Base-by-base conservation (phyloP, 2,113 vertebrate species). In the Bambusicola thoracicus region DNA sequence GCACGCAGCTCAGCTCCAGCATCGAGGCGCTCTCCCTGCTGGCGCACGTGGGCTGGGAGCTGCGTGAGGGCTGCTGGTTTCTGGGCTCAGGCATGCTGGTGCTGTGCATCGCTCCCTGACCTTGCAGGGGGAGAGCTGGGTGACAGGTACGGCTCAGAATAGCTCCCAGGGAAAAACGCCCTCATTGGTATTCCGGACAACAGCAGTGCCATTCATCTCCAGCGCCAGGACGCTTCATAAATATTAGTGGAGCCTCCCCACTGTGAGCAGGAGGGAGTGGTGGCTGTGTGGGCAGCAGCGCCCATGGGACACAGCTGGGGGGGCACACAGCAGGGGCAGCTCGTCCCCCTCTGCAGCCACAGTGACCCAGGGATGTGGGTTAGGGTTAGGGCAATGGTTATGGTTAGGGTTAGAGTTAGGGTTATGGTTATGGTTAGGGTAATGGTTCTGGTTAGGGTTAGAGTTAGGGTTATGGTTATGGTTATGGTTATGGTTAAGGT, bases 131-230 rank as follows among this genome's bases (percentile, higher is more conserved):
- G 41, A 20, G 53, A 30, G 55, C 29, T 55, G 0, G 18, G 19
- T 32, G 34, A 72, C 59, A 36, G 4, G 10, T 53, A 41, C 36
- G 19, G 9, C 59, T 38, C 10, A 44, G 21, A 46, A 8, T 2
- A 56, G 7, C 43, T 27, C 61, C 51, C 2, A 1, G 4, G 2
- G 32, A 19, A 46, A 62, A 7, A 0, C 0, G 0, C 29, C 27
- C 4, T 73, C 13, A 8, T 17, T 49, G 41, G 53, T 41, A 36
- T 62, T 83, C 80, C 0, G 6, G 30, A 2, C 19, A 12, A 20
- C 20, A 24, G 48, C 3, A 0, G 40, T 44, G 58, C 86, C 63
- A 2, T 46, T 3, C 72, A 15, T 19, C 70, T 13, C 66, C 6
- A 0, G 2, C 6, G 44, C 7, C 48, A 82, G 75, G 14, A 62